Evolutionary conservation across 1,140 invertebrate species (phyloP).

Genomic region (Tetragonula clypearis): DNA sequence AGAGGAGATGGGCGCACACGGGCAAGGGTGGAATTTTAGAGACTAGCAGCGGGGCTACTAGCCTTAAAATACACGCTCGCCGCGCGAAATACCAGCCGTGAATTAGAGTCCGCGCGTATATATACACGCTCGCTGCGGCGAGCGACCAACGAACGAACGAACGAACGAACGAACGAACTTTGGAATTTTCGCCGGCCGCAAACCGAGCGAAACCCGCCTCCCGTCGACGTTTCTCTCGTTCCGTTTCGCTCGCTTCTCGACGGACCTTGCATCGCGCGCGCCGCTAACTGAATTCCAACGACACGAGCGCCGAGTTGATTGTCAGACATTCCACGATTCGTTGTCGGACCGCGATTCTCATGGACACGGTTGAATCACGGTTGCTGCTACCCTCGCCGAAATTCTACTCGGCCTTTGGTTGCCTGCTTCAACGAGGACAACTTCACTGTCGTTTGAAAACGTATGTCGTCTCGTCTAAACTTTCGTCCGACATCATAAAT

Average conservation of each 20-base stretch:
- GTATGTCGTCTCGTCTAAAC: no score
- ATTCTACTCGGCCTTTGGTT: not conserved
- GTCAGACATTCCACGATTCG: conserved; percentile 34
- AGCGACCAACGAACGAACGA: conserved; percentile 21
- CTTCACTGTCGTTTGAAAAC: no score
- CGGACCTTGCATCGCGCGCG: conserved; percentile 8
- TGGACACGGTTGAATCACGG: not conserved
- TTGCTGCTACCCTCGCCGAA: not conserved
- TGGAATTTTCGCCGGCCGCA: conserved; percentile 61
- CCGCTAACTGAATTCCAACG: conserved; percentile 41
- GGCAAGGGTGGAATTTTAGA: conserved; percentile 78
- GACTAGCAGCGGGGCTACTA: conserved; percentile 51
- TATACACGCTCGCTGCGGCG: conserved; percentile 41
- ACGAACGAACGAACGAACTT: conserved; percentile 61
- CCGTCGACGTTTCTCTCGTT: conserved; percentile 21
- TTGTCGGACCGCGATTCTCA: conserved; percentile 27
- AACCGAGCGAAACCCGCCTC: not conserved
- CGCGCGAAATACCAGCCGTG: conserved; percentile 77
- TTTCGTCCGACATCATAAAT: no score
- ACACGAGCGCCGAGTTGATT: conserved; percentile 33
- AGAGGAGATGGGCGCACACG: conserved; percentile 32
- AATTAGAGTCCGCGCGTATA: conserved; percentile 73
- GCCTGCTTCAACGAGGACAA: no score
- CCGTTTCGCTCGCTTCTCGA: not conserved
- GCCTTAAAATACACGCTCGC: conserved; percentile 79